phyloP scores from a whole-genome alignment of 2,888 invertebrate species.

The Petrolisthes cinctipes region DNA sequence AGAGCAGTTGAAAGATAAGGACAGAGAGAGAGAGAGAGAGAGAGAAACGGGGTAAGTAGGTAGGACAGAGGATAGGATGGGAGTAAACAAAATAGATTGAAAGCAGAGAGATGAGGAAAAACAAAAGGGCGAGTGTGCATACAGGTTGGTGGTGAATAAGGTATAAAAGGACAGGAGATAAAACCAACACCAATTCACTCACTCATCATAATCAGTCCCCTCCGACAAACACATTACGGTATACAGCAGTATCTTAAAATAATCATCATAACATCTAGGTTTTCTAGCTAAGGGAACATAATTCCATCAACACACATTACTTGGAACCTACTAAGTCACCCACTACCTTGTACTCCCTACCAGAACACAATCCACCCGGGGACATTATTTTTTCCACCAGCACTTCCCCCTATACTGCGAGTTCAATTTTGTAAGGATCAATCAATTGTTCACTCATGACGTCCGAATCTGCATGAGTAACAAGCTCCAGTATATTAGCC shows the following conservation, averaged over 20 bases:
- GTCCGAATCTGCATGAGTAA: neutral
- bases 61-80: neutral
- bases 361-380: no score
- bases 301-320: no score
- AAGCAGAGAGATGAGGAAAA: neutral
- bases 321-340: no score
- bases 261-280: no score
- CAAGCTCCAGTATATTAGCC: no score
- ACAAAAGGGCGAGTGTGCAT: neutral
- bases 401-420: no score
- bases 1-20: neutral
- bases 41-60: neutral
- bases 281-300: no score
- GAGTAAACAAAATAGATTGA: neutral
- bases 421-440: no score
- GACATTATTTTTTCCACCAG: no score
- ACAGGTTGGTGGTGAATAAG: neutral
- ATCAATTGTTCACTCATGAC: neutral
- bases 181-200: neutral
- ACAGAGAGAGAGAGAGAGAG: neutral
- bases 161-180: neutral
- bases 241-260: no score
- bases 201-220: neutral
- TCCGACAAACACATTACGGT: no score
- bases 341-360: no score